Evolutionary conservation across 2,888 invertebrate genomes (phyloP).

Genomic region (Drosophila mayaguana): DNA sequence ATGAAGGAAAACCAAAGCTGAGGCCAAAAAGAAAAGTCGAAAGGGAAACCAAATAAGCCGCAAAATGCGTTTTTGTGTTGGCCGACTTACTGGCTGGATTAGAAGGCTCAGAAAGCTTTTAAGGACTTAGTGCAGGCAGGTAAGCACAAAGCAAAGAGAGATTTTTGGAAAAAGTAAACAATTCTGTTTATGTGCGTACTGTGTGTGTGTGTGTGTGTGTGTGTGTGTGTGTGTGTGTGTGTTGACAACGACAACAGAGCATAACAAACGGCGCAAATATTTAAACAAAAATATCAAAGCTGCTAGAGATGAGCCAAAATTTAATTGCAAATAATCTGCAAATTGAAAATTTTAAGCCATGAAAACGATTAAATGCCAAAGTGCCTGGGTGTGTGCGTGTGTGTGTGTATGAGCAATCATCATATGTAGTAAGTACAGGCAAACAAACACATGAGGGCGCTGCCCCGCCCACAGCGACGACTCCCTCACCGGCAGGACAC

Average conservation of each 20-base stretch:
- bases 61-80: conserved; percentile 68
- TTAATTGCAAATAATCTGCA: conserved; percentile 73
- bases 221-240: not conserved
- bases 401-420: conserved; percentile 43
- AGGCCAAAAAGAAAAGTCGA: conserved; percentile 19
- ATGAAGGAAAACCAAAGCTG: not conserved
- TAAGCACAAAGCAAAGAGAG: conserved; percentile 32
- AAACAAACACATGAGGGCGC: conserved; percentile 15
- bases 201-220: not conserved
- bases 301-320: conserved; percentile 39
- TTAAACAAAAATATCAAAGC: conserved; percentile 38
- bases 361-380: conserved; percentile 56
- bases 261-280: conserved; percentile 52
- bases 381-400: conserved; percentile 12
- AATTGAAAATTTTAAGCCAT: conserved; percentile 66
- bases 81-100: conserved; percentile 68
- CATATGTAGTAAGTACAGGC: conserved; percentile 45
- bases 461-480: not conserved
- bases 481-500: conserved; percentile 17
- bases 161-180: conserved; percentile 28
- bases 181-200: not conserved
- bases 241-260: conserved; percentile 10
- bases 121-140: conserved; percentile 51
- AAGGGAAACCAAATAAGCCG: conserved; percentile 60
- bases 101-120: conserved; percentile 62